phyloP scores from a whole-genome alignment of 2,113 vertebrate genomes.

The Scartelaos histophorus region DNA sequence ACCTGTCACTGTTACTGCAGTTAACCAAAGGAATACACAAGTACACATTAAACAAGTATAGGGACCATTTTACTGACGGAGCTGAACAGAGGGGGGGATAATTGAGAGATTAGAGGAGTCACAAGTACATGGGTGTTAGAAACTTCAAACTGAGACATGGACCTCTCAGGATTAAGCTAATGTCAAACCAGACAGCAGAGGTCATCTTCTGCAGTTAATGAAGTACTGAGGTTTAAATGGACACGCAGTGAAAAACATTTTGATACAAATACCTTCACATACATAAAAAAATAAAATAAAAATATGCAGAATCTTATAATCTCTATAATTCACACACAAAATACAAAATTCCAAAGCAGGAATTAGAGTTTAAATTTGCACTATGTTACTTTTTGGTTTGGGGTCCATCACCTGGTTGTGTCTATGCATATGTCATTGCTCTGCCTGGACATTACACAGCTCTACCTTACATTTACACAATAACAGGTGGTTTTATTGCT shows the following conservation, averaged over 20 bases:
- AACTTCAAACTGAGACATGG: slow-evolving; percentile 17
- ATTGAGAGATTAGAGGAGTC: slow-evolving; percentile 35
- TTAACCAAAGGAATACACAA: background rate
- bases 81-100: slow-evolving; percentile 32
- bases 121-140: slow-evolving; percentile 30
- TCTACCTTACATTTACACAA: no score
- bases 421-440: no score
- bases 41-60: slow-evolving; percentile 9
- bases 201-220: slow-evolving; percentile 12
- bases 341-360: no score
- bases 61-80: slow-evolving; percentile 14
- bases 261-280: background rate
- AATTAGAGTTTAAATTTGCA: no score
- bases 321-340: background rate
- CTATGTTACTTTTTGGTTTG: no score
- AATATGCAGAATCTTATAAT: background rate
- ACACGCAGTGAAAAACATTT: background rate
- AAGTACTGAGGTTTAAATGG: background rate
- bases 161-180: slow-evolving; percentile 34
- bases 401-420: no score
- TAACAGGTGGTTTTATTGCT: no score
- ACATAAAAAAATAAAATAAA: background rate
- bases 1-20: background rate
- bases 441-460: no score
- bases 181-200: slow-evolving; percentile 31